Evolutionary conservation across 2,113 vertebrate species (phyloP).

Genomic region (Labeo rohita): DNA sequence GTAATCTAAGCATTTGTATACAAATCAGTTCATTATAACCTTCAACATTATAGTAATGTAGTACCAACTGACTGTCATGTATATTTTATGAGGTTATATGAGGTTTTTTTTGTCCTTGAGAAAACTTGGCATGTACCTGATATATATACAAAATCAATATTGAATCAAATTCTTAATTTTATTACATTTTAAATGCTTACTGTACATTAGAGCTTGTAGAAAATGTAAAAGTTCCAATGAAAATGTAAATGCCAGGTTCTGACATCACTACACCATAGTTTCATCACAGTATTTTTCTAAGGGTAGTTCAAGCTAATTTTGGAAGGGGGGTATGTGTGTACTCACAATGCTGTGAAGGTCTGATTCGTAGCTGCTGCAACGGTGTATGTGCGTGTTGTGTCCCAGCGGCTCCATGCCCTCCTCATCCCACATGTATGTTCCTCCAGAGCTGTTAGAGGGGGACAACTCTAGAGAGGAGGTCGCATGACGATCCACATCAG

Average conservation of each 20-base stretch:
- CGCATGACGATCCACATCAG: not conserved
- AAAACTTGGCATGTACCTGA: no score
- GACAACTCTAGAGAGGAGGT: slow-evolving; percentile 92
- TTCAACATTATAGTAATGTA: no score
- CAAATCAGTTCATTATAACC: no score
- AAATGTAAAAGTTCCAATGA: not conserved
- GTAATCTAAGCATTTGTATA: no score
- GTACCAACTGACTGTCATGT: no score
- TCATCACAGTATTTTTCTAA: not conserved
- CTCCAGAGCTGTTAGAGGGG: slow-evolving; percentile 94
- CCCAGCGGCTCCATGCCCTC: slow-evolving; percentile 94
- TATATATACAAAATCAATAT: no score
- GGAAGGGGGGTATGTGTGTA: not conserved
- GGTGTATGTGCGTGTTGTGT: slow-evolving; percentile 73
- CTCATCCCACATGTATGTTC: slow-evolving; percentile 98
- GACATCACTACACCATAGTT: not conserved
- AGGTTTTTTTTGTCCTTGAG: no score
- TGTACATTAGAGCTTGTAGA: no score
- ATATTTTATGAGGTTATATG: no score
- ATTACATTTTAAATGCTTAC: no score
- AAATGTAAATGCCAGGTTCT: no score
- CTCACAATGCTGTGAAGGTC: slow-evolving; percentile 95
- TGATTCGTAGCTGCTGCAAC: slow-evolving; percentile 89
- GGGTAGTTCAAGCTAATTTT: not conserved
- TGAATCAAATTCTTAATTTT: no score